Evolutionary conservation across 2,113 vertebrate species (phyloP), one percentile per base, ranked within the genome.

Genomic region (Prunella fulvescens): DNA sequence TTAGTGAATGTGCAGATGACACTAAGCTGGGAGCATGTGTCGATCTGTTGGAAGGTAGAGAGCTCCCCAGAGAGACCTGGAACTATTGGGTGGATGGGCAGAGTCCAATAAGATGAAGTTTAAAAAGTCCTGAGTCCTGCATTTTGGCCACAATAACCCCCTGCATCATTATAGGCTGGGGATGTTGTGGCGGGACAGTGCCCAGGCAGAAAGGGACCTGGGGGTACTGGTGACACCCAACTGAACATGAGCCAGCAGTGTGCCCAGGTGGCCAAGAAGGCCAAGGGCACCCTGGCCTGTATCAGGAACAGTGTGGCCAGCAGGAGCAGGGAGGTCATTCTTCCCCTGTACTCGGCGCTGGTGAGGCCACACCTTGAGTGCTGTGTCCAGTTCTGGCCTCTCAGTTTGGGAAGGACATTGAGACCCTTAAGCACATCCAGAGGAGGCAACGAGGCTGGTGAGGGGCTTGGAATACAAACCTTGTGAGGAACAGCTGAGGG

Each of bases 181-280:
- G 33, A 24, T 0, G 1, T 4, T 40, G 37, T 18, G 37, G 37
- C 22, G 25, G 50, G 8, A 17, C 40, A 74, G 40, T 17, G 53
- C 10, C 11, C 33, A 35, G 71, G 24, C 5, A 22, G 14, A 73
- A 57, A 57, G 5, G 18, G 20, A 57, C 54, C 54, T 57, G 54
- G 13, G 13, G 33, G 13, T n/a, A 2, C 54, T n/a, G 33, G 31
- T 4, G 4, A 19, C 31, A 57, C 18, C 24, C 0, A 1, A 10
- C 14, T 58, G 53, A 10, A 29, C 53, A 13, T 10, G 53, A 57
- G 40, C 40, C 71, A 57, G 40, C 40, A 15, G 31, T 20, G 40
- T 45, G 40, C 33, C 40, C 40, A 3, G 53, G 40, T 10, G 33
- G 31, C 14, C 40, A 35, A 45, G 33, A 29, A 20, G 13, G 18